A percentile compares a stretch with the other conserved stretches of the same genome.
Conservation (phyloP, 2,888 invertebrate species). For the Sicus ferrugineus region DNA sequence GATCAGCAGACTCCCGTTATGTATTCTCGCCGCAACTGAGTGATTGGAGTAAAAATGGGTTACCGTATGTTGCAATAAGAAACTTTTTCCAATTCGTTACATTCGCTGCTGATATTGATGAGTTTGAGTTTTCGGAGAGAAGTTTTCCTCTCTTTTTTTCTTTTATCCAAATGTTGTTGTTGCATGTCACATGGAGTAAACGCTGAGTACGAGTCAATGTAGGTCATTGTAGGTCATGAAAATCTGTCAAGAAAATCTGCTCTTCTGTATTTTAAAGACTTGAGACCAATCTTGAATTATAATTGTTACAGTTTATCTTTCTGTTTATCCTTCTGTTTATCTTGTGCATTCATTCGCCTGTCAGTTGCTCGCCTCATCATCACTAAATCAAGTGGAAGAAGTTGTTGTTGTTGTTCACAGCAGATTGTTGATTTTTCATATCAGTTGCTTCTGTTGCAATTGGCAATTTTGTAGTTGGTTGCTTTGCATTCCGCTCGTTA, state of each 20-base stretch:
- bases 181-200: neutral
- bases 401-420: neutral
- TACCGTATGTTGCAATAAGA: neutral
- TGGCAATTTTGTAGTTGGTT: no score
- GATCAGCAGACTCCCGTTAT: no score
- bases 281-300: neutral
- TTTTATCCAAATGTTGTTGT: neutral
- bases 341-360: neutral
- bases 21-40: no score
- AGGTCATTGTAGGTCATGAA: neutral
- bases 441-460: neutral
- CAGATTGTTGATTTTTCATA: conserved; percentile 2
- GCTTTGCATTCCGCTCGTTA: conserved; percentile 3
- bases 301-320: neutral
- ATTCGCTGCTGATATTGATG: neutral
- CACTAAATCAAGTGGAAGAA: conserved; percentile 20
- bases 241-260: neutral
- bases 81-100: conserved; percentile 27
- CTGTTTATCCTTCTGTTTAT: neutral
- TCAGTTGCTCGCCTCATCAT: neutral
- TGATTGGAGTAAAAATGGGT: no score
- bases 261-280: no score
- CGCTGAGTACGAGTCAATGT: neutral
- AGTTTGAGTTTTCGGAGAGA: conserved; percentile 5
- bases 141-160: neutral